Evolutionary conservation across 2,113 vertebrate genomes (phyloP).

Genomic region (Semicossyphus pulcher): DNA sequence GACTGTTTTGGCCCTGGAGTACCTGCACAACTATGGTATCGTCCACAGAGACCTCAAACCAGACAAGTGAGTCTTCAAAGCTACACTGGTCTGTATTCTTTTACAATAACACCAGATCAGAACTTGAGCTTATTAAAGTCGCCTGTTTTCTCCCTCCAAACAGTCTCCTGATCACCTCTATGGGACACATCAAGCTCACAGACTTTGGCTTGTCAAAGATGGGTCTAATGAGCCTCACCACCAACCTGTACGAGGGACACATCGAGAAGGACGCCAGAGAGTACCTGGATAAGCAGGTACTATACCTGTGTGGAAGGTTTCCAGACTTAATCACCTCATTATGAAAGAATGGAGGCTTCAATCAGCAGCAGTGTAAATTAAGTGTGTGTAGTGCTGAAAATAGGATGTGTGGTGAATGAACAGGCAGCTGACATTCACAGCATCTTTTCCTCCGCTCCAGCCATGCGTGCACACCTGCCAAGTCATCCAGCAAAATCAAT

Average conservation of each 20-base stretch:
- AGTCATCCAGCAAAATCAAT: constrained; percentile 47
- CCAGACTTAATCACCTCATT: background rate
- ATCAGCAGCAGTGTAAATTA: constrained; percentile 16
- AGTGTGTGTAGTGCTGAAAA: background rate
- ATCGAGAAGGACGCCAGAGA: constrained; percentile 95
- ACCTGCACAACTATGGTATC: constrained; percentile 95
- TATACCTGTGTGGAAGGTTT: background rate
- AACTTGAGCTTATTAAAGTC: too few relatives aligned
- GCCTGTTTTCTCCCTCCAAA: constrained; percentile 5
- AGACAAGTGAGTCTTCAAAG: constrained; percentile 88
- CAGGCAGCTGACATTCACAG: constrained; percentile 19
- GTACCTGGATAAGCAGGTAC: constrained; percentile 96
- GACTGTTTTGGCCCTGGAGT: constrained; percentile 93
- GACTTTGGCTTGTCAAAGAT: constrained; percentile 97
- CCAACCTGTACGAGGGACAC: constrained; percentile 96
- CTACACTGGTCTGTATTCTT: background rate
- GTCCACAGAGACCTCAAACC: constrained; percentile 96
- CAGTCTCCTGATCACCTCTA: constrained; percentile 95
- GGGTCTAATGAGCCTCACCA: constrained; percentile 96
- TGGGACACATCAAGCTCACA: constrained; percentile 96
- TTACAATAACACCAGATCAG: too few relatives aligned
- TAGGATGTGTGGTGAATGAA: constrained; percentile 6
- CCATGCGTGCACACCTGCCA: constrained; percentile 20
- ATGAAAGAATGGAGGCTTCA: background rate
- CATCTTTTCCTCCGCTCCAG: constrained; percentile 26